Evolutionary conservation across 2,888 invertebrate genomes (phyloP), one percentile per base, ranked within the genome.

Genomic region (Andricus quercusramuli): DNA sequence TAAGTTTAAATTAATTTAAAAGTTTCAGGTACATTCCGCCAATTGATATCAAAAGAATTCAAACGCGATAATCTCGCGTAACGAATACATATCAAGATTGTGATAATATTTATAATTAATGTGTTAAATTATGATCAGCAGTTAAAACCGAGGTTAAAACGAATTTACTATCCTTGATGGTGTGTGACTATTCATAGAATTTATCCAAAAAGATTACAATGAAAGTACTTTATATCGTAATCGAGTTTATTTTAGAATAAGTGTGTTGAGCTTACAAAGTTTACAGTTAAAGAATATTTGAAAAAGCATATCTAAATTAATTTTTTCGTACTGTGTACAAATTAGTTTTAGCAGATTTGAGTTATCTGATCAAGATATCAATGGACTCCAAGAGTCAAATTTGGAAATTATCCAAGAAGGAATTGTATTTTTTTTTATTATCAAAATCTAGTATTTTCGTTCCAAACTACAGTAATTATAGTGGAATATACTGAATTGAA

Each of bases 31-130:
- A 74, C 32, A 74, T 56, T 29, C 32, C 70, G 29, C 51, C 70
- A 56, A 74, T 56, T 74, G 11, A 74, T 74, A 74, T 74, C 74
- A 74, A 74, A 74, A 74, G 4, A 51, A 74, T 32, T 51, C 25
- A 56, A 74, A 74, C 74, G 74, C 56, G 29, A 41, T 17, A 2
- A 17, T 47, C 47, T 32, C 32, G 25, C 32, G 56, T 79, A 68
- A 82, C 79, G 78, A 82, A 83, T 83, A 83, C 82, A 84, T 82
- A 84, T 83, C 82, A 44, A 83, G 62, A 83, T 81, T 83, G 84
- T 82, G 83, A 82, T 83, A 80, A 80, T 82, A 80, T 79, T 56
- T 56, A 74, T 74, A 74, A 74, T 56, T 32, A 32, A 56, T 74
- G 20, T 74, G 32, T 74, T 74, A 74, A 74, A 74, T 70, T 70